phyloP scores from a whole-genome alignment of 2,113 vertebrate species.

The Aptenodytes forsteri region DNA sequence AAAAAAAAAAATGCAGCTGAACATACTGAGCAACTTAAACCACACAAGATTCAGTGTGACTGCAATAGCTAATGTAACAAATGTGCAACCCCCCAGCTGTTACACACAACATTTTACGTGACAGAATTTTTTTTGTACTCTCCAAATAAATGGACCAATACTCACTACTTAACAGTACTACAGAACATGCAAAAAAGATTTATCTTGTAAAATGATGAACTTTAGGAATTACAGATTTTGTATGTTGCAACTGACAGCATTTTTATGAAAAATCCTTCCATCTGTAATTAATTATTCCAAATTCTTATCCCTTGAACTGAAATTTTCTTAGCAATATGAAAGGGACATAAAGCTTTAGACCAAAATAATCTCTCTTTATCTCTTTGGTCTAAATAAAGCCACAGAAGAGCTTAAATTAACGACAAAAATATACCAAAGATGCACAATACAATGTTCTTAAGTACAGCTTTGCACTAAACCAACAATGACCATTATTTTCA shows the following conservation, averaged over 20 bases:
- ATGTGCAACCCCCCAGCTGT: neutral
- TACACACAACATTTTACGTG: neutral
- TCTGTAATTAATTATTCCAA: conserved; percentile 37
- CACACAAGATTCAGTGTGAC: neutral
- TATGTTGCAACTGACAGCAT: neutral
- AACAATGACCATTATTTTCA: neutral
- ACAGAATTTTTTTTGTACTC: neutral
- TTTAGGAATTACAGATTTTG: neutral
- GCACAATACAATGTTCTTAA: neutral
- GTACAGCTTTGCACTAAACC: conserved; percentile 9
- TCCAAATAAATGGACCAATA: neutral
- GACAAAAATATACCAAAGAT: conserved; percentile 28
- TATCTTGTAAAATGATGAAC: neutral
- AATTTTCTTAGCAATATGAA: conserved; percentile 57
- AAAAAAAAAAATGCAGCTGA: neutral
- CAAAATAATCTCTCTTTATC: conserved; percentile 55
- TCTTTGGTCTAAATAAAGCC: conserved; percentile 53
- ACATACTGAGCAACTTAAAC: neutral
- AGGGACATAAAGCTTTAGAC: conserved; percentile 51
- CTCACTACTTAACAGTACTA: neutral
- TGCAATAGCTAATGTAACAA: neutral
- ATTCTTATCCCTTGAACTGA: conserved; percentile 10
- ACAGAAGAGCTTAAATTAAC: conserved; percentile 42
- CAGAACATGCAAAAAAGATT: neutral
- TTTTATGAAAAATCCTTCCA: neutral